Conservation (phyloP, 2,888 invertebrate species). For the Drosophila prolongata region DNA sequence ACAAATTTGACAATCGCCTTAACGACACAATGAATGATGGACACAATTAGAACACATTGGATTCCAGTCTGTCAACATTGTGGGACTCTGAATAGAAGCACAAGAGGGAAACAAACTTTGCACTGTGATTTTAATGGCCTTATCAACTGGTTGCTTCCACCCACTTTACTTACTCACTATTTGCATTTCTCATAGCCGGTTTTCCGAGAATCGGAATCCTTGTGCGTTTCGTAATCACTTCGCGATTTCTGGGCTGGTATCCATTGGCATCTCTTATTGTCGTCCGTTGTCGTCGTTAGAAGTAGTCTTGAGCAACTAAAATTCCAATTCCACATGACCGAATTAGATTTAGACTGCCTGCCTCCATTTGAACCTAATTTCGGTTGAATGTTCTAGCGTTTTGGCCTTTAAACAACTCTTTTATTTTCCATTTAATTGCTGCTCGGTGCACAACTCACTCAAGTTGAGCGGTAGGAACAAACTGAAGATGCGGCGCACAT, state of each 20-base stretch:
- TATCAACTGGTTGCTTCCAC: constrained; percentile 14
- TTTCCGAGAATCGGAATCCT: constrained; percentile 25
- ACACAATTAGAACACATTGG: constrained; percentile 56
- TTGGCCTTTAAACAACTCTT: constrained; percentile 46
- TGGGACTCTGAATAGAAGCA: constrained; percentile 10
- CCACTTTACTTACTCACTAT: constrained; percentile 43
- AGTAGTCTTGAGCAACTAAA: constrained; percentile 57
- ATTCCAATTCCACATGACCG: constrained; percentile 77
- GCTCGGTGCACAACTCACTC: constrained; percentile 74
- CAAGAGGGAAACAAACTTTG: constrained; percentile 25
- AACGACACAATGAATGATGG: constrained; percentile 65
- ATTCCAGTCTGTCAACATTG: constrained; percentile 33
- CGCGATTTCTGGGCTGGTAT: constrained; percentile 12
- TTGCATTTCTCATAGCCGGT: constrained; percentile 3
- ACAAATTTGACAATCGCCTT: constrained; percentile 62
- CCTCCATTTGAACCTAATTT: constrained; percentile 49
- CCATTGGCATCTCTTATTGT: constrained; percentile 46
- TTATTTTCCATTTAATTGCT: constrained; percentile 25
- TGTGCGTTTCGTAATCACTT: constrained; percentile 66
- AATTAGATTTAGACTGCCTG: constrained; percentile 66
- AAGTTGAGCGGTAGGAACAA: constrained; percentile 76
- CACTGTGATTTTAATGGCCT: constrained; percentile 1
- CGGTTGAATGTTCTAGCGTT: constrained; percentile 25
- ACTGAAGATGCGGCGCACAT: constrained; percentile 60
- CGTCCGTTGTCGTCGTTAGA: constrained; percentile 38